Conservation (phyloP, 2,888 invertebrate genomes). For the Thera britannica region DNA sequence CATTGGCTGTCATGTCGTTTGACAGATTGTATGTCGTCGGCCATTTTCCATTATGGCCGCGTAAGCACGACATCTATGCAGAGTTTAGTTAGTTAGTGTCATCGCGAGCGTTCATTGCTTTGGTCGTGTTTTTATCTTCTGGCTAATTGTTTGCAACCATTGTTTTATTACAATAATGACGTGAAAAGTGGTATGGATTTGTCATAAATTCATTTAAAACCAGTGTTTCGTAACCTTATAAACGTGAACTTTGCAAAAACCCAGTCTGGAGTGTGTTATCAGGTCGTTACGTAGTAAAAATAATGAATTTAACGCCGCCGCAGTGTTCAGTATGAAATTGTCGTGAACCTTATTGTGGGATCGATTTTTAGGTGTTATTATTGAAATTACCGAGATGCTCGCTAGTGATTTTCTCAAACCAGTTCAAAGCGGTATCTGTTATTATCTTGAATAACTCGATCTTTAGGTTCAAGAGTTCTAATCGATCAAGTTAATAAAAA, state of each 20-base stretch:
- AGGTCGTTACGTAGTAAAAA: slow-evolving; percentile 67
- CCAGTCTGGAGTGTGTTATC: slow-evolving; percentile 44
- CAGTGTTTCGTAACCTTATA: slow-evolving; percentile 45
- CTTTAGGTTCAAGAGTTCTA: slow-evolving; percentile 55
- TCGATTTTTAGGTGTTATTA: slow-evolving; percentile 85
- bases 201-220: slow-evolving; percentile 50
- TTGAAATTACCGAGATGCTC: slow-evolving; percentile 81
- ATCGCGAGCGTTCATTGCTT: slow-evolving; percentile 68
- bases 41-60: slow-evolving; percentile 81
- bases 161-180: slow-evolving; percentile 71
- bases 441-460: slow-evolving; percentile 46
- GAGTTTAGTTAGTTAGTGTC: slow-evolving; percentile 78
- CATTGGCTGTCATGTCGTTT: slow-evolving; percentile 51
- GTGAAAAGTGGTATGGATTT: slow-evolving; percentile 59
- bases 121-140: slow-evolving; percentile 58
- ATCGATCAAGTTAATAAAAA: slow-evolving; percentile 82
- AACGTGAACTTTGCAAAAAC: slow-evolving; percentile 47
- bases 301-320: slow-evolving; percentile 77
- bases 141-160: slow-evolving; percentile 73
- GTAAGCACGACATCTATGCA: slow-evolving; percentile 76
- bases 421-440: slow-evolving; percentile 52
- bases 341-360: slow-evolving; percentile 78
- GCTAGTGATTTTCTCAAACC: slow-evolving; percentile 70
- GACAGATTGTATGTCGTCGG: slow-evolving; percentile 67
- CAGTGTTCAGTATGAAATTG: slow-evolving; percentile 77